These are phyloP conservation scores for Phocides pigmalion DNA, from an alignment of 1,140 invertebrate species.

Conservation along the genomic window DNA sequence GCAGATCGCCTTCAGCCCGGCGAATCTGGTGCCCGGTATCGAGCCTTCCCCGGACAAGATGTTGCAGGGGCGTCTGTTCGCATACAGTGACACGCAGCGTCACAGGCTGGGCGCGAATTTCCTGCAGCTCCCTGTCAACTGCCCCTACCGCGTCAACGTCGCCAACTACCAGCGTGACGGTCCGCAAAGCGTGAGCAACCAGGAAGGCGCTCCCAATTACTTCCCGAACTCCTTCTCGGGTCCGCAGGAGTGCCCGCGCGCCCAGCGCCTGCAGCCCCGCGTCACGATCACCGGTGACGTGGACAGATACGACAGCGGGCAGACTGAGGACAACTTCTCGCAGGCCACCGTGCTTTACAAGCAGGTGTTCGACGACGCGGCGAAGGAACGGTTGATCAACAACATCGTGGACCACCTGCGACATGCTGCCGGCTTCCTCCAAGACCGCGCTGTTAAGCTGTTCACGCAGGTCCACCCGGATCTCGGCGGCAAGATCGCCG, in stretches of 20 bases:
- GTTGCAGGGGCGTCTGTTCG: conserved; percentile 96
- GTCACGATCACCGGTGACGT: conserved; percentile 86
- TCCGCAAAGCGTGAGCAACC: conserved; percentile 86
- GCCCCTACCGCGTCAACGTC: conserved; percentile 88
- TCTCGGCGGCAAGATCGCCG: conserved; percentile 87
- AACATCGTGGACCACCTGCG: conserved; percentile 93
- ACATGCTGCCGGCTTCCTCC: conserved; percentile 93
- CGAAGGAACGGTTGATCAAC: conserved; percentile 88
- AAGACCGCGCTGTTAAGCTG: conserved; percentile 92
- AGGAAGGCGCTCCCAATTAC: conserved; percentile 95
- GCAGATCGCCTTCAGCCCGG: conserved; percentile 96
- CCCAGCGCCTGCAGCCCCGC: conserved; percentile 82
- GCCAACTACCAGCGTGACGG: conserved; percentile 96
- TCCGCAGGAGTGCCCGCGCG: conserved; percentile 86
- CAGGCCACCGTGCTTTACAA: conserved; percentile 94
- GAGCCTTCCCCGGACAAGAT: conserved; percentile 97
- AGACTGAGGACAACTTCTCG: conserved; percentile 94
- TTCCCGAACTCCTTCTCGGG: conserved; percentile 97
- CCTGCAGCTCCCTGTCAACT: conserved; percentile 97
- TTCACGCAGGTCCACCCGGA: conserved; percentile 88
- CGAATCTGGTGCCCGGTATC: conserved; percentile 96
- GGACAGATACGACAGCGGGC: conserved; percentile 90
- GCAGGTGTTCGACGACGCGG: conserved; percentile 90
- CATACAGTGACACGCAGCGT: conserved; percentile 97
- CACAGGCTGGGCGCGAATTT: conserved; percentile 97